phyloP scores from a whole-genome alignment of 2,797 vertebrate genomes.

The Esox masquinongy region DNA sequence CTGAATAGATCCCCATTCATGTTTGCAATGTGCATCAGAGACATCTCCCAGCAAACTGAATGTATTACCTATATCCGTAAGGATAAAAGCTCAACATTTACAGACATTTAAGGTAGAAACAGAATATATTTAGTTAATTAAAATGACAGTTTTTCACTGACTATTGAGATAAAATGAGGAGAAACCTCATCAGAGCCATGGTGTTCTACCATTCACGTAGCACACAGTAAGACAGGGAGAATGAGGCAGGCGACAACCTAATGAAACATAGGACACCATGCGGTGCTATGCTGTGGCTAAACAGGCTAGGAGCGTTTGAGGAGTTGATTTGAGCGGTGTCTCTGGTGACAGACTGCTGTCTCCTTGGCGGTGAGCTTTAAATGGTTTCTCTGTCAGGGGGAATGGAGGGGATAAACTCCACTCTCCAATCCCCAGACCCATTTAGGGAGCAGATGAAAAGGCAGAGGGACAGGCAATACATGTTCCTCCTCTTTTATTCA shows the following conservation, averaged over 20 bases:
- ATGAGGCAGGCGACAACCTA: constrained; percentile 21
- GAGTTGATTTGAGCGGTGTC: constrained; percentile 68
- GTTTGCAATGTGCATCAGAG: constrained; percentile 30
- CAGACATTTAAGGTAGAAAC: constrained; percentile 3
- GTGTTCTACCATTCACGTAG: constrained; percentile 1
- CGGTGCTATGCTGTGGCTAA: not conserved
- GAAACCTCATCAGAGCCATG: not conserved
- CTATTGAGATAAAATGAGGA: not conserved
- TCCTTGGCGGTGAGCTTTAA: constrained; percentile 59
- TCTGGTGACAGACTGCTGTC: constrained; percentile 69
- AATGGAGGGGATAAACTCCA: constrained; percentile 73
- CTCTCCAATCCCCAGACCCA: constrained; percentile 74
- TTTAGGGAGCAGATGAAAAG: constrained; percentile 76
- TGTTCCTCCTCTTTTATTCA: constrained; percentile 72
- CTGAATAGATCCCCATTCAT: constrained; percentile 43
- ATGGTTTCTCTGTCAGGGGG: constrained; percentile 69
- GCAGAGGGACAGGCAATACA: constrained; percentile 68
- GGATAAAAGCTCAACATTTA: not conserved
- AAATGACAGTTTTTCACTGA: constrained; percentile 14
- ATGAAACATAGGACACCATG: constrained; percentile 15
- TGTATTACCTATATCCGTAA: constrained; percentile 10
- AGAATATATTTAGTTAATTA: constrained; percentile 16
- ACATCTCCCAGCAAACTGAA: not conserved
- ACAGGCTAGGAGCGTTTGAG: constrained; percentile 50
- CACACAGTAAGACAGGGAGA: constrained; percentile 9